Conservation (phyloP, 2,113 vertebrate species). For the Centropus bengalensis region DNA sequence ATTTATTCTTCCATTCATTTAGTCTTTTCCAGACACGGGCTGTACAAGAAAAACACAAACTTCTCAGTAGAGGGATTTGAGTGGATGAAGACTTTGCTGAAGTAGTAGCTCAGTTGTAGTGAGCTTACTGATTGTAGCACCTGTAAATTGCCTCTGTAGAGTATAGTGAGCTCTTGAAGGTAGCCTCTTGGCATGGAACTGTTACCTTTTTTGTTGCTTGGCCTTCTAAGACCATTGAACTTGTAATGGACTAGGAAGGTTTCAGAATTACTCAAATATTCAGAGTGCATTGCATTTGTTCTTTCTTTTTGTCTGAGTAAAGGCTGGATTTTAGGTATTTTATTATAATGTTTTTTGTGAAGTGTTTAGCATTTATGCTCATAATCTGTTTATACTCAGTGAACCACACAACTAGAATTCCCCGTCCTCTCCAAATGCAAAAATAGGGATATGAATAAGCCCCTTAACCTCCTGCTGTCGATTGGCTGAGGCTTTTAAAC, state of each 20-base stretch:
- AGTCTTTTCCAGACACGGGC: not conserved
- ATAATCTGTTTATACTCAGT: not conserved
- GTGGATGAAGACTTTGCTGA: not conserved
- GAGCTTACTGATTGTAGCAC: not conserved
- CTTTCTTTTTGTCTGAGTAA: not conserved
- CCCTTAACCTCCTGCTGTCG: not conserved
- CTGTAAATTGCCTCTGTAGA: accelerated
- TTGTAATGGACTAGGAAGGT: not conserved
- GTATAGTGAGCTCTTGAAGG: not conserved
- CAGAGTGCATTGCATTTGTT: not conserved
- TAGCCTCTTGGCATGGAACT: not conserved
- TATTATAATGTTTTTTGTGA: not conserved
- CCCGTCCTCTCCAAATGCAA: not conserved
- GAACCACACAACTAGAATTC: not conserved
- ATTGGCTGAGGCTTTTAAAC: not conserved
- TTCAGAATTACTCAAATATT: not conserved
- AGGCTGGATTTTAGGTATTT: not conserved
- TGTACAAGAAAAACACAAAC: not conserved
- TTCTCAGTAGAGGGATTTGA: not conserved
- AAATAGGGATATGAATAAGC: not conserved
- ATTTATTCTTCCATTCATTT: not conserved
- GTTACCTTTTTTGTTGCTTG: not conserved
- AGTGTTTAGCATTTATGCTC: not conserved
- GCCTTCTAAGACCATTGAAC: not conserved
- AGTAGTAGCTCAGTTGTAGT: not conserved